Evolutionary conservation across 2,888 invertebrate species (phyloP), one percentile per base, ranked within the genome.

Genomic region (Epistrophella euchroma): DNA sequence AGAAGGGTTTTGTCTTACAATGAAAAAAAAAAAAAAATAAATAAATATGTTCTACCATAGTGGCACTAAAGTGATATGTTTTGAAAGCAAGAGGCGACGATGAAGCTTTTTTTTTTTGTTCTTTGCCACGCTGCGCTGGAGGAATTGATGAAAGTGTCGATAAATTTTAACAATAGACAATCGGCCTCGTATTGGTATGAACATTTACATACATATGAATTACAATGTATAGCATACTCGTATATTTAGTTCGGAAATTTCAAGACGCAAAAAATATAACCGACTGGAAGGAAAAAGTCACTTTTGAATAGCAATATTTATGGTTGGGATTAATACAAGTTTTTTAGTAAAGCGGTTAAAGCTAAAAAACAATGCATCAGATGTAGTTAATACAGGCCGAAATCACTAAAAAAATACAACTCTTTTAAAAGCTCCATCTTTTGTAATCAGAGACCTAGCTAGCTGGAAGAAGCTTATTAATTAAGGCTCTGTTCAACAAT

Each of bases 1-100:
- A 66, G 66, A 76, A 79, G 66, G 66, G 79, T 79, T 79, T 72
- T 73, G 79, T 73, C 56, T 66, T 52, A 37, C n/a, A 15, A 37
- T 2, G 5, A 0, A 50, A 50, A 3, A 25, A 4, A 25, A 52
- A 52, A 60, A 32, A 50, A 50, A 3, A 25, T 1, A 25, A 52
- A 52, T 40, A 32, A 22, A 22, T n/a, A 32, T 25, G 25, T n/a
- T n/a, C 43, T 17, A 13, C 64, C 50, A 13, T 74, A n/a, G 60
- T 74, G 64, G 50, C 35, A 58, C 50, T 75, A 76, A 72, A 71
- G 71, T 71, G 76, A 81, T 76, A 32, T 28, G 52, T 52, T 76
- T 81, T 56, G 58, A 52, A 11, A 52, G 50, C 37, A 40, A 43
- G 47, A 66, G 37, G 68, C 68, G 37, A 66, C 56, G 25, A 45